phyloP scores from a whole-genome alignment of 2,888 invertebrate species.

The Eupithecia insigniata region DNA sequence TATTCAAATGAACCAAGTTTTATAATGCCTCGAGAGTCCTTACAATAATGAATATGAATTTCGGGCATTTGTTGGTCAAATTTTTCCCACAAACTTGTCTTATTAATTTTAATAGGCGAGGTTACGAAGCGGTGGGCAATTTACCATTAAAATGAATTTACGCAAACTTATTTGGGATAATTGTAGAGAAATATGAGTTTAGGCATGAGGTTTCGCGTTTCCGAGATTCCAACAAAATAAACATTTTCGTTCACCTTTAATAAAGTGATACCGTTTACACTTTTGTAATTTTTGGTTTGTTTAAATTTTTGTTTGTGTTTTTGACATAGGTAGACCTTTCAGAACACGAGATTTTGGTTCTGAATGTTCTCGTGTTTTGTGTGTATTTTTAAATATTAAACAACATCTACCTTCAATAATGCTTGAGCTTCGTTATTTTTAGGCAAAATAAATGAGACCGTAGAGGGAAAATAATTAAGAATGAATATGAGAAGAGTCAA shows the following conservation, averaged over 20 bases:
- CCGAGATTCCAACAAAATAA: constrained; percentile 12
- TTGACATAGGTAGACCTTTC: not conserved
- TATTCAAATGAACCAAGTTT: constrained; percentile 10
- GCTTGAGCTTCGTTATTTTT: not conserved
- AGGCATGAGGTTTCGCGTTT: constrained; percentile 49
- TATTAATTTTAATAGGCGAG: constrained; percentile 60
- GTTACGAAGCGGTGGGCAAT: constrained; percentile 52
- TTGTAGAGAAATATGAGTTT: constrained; percentile 58
- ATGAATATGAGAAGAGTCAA: not conserved
- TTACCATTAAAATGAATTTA: constrained; percentile 61
- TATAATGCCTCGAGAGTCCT: constrained; percentile 12
- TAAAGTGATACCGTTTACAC: not conserved
- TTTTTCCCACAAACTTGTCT: constrained; percentile 54
- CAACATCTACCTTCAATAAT: not conserved
- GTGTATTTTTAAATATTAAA: not conserved
- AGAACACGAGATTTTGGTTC: not conserved
- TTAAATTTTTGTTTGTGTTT: not conserved
- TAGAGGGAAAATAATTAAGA: not conserved
- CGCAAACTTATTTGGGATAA: constrained; percentile 61
- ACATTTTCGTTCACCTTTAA: constrained; percentile 3
- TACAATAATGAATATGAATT: constrained; percentile 37
- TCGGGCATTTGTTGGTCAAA: constrained; percentile 41
- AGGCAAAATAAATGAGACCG: not conserved
- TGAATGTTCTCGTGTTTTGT: not conserved
- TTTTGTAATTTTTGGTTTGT: not conserved